Evolutionary conservation across 2,797 vertebrate genomes (phyloP).

Genomic region (Meda fulgida): DNA sequence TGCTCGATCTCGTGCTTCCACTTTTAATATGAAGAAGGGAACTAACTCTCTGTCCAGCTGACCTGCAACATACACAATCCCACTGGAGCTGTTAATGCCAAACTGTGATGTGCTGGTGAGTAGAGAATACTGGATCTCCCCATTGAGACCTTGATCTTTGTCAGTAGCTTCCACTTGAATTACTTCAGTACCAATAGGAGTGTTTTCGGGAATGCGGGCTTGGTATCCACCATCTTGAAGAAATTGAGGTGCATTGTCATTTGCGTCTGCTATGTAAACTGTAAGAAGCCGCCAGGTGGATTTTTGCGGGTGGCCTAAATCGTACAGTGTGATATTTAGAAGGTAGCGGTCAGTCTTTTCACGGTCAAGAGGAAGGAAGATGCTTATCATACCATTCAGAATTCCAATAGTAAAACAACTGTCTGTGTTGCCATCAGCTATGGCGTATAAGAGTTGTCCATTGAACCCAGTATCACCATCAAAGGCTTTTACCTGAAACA

Average conservation of each 20-base stretch:
- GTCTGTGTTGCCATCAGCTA: slow-evolving; percentile 92
- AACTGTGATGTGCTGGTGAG: slow-evolving; percentile 91
- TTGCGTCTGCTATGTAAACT: slow-evolving; percentile 89
- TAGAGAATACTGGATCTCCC: slow-evolving; percentile 87
- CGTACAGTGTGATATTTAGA: slow-evolving; percentile 93
- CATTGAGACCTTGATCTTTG: slow-evolving; percentile 90
- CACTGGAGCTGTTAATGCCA: slow-evolving; percentile 89
- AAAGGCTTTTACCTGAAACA: slow-evolving; percentile 88
- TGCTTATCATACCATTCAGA: slow-evolving; percentile 86
- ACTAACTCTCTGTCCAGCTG: slow-evolving; percentile 90
- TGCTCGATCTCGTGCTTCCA: slow-evolving; percentile 92
- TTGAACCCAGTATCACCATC: slow-evolving; percentile 96
- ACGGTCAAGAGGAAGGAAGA: slow-evolving; percentile 92
- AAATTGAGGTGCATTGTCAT: slow-evolving; percentile 92
- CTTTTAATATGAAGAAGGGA: slow-evolving; percentile 87
- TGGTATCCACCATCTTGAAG: slow-evolving; percentile 86
- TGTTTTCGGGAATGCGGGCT: slow-evolving; percentile 91
- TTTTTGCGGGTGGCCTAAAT: slow-evolving; percentile 91
- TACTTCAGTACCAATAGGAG: slow-evolving; percentile 88
- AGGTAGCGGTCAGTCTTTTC: slow-evolving; percentile 91
- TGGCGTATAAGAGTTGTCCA: slow-evolving; percentile 90
- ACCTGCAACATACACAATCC: slow-evolving; percentile 90
- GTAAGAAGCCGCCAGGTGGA: slow-evolving; percentile 89
- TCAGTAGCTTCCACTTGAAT: slow-evolving; percentile 95
- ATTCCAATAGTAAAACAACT: slow-evolving; percentile 91